A percentile compares a stretch with the other conserved stretches of the same genome.
Conservation (phyloP, 2,888 invertebrate species). For the Ametastegia equiseti region DNA sequence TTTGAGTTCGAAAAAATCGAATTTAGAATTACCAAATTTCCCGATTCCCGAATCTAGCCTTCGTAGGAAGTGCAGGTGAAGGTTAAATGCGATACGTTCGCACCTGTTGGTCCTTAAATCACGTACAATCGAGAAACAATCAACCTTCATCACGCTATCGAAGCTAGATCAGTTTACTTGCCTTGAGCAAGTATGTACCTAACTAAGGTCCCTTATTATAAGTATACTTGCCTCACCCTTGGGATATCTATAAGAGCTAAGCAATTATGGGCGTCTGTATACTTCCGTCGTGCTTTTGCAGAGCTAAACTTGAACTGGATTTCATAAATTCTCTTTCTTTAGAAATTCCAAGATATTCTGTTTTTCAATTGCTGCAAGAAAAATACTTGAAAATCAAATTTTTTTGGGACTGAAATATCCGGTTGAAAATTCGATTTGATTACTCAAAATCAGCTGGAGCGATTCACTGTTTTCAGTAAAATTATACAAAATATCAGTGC, state of each 20-base stretch:
- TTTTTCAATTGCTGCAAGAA: not conserved
- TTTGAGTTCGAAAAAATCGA: too few species aligned
- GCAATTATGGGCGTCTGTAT: constrained; percentile 27
- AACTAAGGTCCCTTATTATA: not conserved
- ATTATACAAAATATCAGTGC: too few species aligned
- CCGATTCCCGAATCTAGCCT: too few species aligned
- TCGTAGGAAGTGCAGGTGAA: too few species aligned
- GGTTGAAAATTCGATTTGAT: too few species aligned
- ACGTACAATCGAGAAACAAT: constrained; percentile 58
- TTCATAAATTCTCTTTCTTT: not conserved
- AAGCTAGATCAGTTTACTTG: constrained; percentile 28
- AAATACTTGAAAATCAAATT: not conserved
- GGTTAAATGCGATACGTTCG: constrained; percentile 4
- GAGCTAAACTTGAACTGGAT: not conserved
- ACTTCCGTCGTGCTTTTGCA: not conserved
- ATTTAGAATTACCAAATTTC: too few species aligned
- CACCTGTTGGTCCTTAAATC: constrained; percentile 58
- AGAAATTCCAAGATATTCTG: not conserved
- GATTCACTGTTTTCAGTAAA: too few species aligned
- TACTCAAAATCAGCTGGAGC: too few species aligned
- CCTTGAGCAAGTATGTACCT: not conserved
- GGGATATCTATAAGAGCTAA: constrained; percentile 7
- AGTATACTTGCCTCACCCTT: too few species aligned
- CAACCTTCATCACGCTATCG: constrained; percentile 52
- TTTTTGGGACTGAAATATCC: too few species aligned